A percentile compares a stretch with the other conserved stretches of the same genome.
Evolutionary conservation across 2,888 invertebrate species (phyloP).

Genomic region (Trachelus troglodyta): DNA sequence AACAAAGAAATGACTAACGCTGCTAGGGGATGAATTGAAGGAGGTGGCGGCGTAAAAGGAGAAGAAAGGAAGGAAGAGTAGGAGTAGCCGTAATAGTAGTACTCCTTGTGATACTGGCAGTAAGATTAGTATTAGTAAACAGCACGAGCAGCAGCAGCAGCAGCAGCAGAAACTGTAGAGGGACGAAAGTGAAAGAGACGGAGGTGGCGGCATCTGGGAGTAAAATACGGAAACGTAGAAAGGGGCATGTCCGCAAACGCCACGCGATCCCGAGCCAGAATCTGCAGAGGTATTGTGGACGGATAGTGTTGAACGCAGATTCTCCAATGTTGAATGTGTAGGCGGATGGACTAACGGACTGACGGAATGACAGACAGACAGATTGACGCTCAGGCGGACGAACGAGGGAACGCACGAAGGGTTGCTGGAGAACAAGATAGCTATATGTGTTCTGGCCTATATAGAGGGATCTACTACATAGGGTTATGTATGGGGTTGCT

Average conservation of each 20-base stretch:
- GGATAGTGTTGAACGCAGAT: conserved; percentile 31
- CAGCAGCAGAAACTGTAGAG: not conserved
- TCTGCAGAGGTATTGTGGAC: conserved; percentile 10
- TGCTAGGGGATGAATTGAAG: conserved; percentile 29
- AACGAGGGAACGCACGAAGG: conserved; percentile 20
- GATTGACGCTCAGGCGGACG: conserved; percentile 15
- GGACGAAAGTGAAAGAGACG: conserved; percentile 17
- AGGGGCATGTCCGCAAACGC: conserved; percentile 10
- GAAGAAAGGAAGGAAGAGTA: conserved; percentile 7
- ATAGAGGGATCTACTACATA: not conserved
- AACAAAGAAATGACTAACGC: conserved; percentile 10
- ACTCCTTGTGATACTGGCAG: not conserved
- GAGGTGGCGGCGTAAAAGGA: conserved; percentile 15
- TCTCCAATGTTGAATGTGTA: conserved; percentile 25
- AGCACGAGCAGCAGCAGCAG: not conserved
- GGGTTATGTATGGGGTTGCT: not conserved
- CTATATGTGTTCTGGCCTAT: not conserved
- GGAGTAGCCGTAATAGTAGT: not conserved
- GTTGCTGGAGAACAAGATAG: not conserved
- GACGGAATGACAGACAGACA: conserved; percentile 12
- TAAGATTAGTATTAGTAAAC: not conserved
- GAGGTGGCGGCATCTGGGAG: conserved; percentile 29
- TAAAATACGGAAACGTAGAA: conserved; percentile 32
- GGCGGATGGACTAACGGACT: conserved; percentile 24
- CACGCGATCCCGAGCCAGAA: conserved; percentile 8